Evolutionary conservation across 2,113 vertebrate species (phyloP).

Genomic region (Athene noctua): DNA sequence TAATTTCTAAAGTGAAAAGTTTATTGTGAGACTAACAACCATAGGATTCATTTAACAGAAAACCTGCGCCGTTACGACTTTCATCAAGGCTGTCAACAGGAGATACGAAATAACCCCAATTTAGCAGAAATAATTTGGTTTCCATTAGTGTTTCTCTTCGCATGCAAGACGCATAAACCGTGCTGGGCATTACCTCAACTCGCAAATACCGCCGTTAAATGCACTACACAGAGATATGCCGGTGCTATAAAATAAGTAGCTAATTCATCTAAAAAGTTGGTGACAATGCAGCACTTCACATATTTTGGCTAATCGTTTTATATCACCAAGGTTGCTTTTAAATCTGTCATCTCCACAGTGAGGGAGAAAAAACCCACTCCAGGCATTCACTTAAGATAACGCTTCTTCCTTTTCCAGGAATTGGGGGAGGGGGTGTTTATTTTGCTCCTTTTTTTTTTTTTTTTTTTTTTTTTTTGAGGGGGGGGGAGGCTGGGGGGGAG

Average conservation of each 20-base stretch:
- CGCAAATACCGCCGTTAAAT: background rate
- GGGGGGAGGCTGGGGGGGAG: rapidly evolving
- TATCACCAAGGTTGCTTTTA: background rate
- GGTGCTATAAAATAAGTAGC: background rate
- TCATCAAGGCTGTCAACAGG: background rate
- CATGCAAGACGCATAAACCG: background rate
- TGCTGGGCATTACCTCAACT: background rate
- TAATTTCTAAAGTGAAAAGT: constrained; percentile 21
- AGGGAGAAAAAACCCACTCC: background rate
- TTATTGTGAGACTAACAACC: background rate
- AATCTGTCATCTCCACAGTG: background rate
- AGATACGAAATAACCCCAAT: constrained; percentile 38
- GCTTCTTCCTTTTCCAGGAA: background rate
- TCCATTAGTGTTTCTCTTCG: constrained; percentile 11
- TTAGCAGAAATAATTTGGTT: constrained; percentile 40
- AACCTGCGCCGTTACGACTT: background rate
- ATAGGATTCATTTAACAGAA: background rate
- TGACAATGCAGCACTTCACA: background rate
- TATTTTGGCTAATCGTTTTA: constrained; percentile 27
- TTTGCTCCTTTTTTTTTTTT: rapidly evolving
- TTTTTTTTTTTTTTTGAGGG: background rate
- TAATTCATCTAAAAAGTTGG: constrained; percentile 4
- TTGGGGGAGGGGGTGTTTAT: background rate
- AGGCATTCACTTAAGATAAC: background rate
- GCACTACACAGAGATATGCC: background rate